Evolutionary conservation across 2,888 invertebrate genomes (phyloP), one percentile per base, ranked within the genome.

Genomic region (Habrosyne pyritoides): DNA sequence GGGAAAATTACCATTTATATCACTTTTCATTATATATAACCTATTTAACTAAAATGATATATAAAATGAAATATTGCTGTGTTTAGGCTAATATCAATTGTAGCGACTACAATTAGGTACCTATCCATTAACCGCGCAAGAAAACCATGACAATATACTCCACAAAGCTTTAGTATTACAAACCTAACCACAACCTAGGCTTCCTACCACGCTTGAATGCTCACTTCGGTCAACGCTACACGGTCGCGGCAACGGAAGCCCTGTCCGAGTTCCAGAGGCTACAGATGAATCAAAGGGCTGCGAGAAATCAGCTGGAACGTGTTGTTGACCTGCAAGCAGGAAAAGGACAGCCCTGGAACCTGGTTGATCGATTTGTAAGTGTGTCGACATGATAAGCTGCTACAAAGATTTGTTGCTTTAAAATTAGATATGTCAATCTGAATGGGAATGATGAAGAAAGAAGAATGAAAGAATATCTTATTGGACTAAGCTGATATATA

Each of bases 241-340:
- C 95, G 1, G 95, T 96, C 7, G 93, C 94, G 47, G 96, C 96
- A 0, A 95, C 95, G 0, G 95, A 96, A 79, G 96, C 95, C 0
- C 79, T 97, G 24, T 95, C 96, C 0, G 94, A 95, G 75, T 96
- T 96, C 72, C 96, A 96, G 76, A 91, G 88, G 59, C 77, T 94
- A 12, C 95, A 95, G 80, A 81, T 94, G 36, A 90, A 92, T 53
- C 93, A 94, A 57, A 89, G 93, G 59, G 94, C 93, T 10, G 95
- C 93, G 1, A 81, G 91, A 28, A 93, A 95, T 71, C 93, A 94
- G 63, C 79, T 95, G 52, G 93, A 93, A 64, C 89, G 93, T 73
- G 93, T 94, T 22, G 93, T 94, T 0, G 93, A 93, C 59, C 75
- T 94, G 53, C 95, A 95, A 77, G 93, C 93, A 59, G 94, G 94